These are phyloP conservation scores for Myotis myotis DNA, from an alignment of 2,797 vertebrate genomes.

Conservation along the genomic window DNA sequence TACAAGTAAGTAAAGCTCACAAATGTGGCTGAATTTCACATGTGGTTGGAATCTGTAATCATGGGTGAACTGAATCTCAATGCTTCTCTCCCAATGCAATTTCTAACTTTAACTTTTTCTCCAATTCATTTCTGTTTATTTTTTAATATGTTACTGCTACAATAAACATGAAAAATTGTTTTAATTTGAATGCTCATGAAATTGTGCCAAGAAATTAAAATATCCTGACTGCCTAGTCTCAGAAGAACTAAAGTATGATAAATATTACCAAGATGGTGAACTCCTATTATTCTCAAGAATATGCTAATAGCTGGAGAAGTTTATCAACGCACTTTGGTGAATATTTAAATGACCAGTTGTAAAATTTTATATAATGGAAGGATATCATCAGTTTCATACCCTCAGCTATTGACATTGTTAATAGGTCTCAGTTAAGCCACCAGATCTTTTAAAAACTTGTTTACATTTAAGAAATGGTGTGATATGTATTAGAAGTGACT, in stretches of 20 bases:
- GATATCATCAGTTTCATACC: background rate
- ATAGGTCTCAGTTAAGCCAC: background rate
- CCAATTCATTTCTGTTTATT: background rate
- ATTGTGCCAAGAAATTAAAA: conserved; percentile 36
- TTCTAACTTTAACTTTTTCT: conserved; percentile 4
- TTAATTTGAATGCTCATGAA: conserved; percentile 61
- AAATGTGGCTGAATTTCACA: background rate
- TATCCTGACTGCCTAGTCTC: background rate
- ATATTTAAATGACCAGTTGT: conserved; percentile 5
- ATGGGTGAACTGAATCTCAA: background rate
- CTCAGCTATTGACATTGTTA: background rate
- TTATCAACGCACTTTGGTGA: conserved; percentile 1
- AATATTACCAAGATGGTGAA: background rate
- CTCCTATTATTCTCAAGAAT: conserved; percentile 19
- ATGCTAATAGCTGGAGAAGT: conserved; percentile 18
- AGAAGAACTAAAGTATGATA: background rate
- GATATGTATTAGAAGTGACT: background rate
- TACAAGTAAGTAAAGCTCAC: background rate
- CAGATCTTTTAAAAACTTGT: background rate
- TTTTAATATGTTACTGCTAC: conserved; percentile 15
- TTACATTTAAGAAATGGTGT: background rate
- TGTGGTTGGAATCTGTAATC: background rate
- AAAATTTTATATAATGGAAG: background rate
- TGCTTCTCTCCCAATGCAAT: background rate
- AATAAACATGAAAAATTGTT: conserved; percentile 52